These are phyloP conservation scores for Seriola dumerili DNA, from an alignment of 2,113 vertebrate genomes.

Conservation along the genomic window DNA sequence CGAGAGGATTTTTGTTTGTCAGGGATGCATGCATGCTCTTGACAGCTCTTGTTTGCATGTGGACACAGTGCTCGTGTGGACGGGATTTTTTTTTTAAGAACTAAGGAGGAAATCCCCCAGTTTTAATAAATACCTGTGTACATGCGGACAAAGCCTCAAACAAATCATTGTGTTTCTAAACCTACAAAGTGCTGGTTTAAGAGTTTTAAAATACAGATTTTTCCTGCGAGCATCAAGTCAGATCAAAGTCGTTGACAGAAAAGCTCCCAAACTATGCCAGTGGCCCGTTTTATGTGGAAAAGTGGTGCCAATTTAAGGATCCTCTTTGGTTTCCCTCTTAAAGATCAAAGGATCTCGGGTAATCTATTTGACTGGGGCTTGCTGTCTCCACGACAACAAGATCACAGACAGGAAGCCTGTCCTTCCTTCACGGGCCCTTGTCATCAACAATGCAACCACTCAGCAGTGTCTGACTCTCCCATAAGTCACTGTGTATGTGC, in stretches of 20 bases:
- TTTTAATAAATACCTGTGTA: too few species aligned
- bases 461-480: constrained; percentile 62
- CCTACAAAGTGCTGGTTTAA: constrained; percentile 31
- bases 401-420: constrained; percentile 77
- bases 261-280: constrained; percentile 61
- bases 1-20: too few species aligned
- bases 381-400: constrained; percentile 75
- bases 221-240: constrained; percentile 35
- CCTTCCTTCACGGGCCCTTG: constrained; percentile 71
- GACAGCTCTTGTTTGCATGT: too few species aligned
- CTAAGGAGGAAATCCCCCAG: too few species aligned
- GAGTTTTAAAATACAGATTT: constrained; percentile 43
- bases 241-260: constrained; percentile 59
- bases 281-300: constrained; percentile 75
- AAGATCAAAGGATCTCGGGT: constrained; percentile 71
- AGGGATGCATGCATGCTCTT: too few species aligned
- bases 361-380: constrained; percentile 65
- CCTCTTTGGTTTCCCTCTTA: constrained; percentile 71
- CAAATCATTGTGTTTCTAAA: constrained; percentile 30
- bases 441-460: constrained; percentile 77
- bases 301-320: constrained; percentile 65
- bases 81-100: too few species aligned
- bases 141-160: not conserved
- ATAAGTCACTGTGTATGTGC: constrained; percentile 48
- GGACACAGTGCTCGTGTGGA: too few species aligned